Percentiles rank a stretch among this genome's conserved stretches.
phyloP scores from a whole-genome alignment of 2,888 invertebrate genomes.

The Atrina japonica region DNA sequence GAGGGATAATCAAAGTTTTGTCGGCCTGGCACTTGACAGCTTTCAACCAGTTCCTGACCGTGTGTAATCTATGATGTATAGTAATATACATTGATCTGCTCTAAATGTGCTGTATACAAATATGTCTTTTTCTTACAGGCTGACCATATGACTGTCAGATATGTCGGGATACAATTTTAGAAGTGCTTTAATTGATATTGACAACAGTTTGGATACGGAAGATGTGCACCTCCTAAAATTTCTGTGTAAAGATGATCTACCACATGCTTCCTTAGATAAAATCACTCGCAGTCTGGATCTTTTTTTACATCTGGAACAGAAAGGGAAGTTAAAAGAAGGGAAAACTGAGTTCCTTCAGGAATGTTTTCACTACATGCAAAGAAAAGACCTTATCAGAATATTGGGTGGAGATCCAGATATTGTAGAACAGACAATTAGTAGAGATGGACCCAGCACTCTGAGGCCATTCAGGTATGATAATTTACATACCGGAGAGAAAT shows the following conservation, averaged over 20 bases:
- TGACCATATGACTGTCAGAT: too few species aligned
- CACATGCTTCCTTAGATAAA: constrained; percentile 4
- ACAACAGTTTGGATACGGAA: constrained; percentile 4
- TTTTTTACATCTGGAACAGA: constrained; percentile 22
- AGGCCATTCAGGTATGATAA: constrained; percentile 15
- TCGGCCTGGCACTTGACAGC: too few species aligned
- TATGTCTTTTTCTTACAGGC: too few species aligned
- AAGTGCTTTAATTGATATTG: constrained; percentile 19
- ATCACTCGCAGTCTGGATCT: constrained; percentile 11
- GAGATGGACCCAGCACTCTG: constrained; percentile 8
- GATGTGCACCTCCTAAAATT: constrained; percentile 16
- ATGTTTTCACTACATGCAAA: constrained; percentile 28
- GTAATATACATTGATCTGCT: too few species aligned
- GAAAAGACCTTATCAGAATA: constrained; percentile 18
- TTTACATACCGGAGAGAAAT: neutral
- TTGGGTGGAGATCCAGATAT: constrained; percentile 18
- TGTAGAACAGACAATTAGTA: neutral
- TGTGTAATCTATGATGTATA: too few species aligned
- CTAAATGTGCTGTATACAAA: too few species aligned
- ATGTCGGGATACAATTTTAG: neutral
- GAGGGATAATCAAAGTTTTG: too few species aligned
- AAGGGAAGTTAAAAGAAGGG: constrained; percentile 17
- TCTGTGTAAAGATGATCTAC: constrained; percentile 16
- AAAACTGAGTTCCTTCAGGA: constrained; percentile 17
- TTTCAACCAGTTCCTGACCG: too few species aligned